Evolutionary conservation across 2,113 vertebrate species (phyloP), one percentile per base, ranked within the genome.

Genomic region (Sinocyclocheilus maitianheensis): DNA sequence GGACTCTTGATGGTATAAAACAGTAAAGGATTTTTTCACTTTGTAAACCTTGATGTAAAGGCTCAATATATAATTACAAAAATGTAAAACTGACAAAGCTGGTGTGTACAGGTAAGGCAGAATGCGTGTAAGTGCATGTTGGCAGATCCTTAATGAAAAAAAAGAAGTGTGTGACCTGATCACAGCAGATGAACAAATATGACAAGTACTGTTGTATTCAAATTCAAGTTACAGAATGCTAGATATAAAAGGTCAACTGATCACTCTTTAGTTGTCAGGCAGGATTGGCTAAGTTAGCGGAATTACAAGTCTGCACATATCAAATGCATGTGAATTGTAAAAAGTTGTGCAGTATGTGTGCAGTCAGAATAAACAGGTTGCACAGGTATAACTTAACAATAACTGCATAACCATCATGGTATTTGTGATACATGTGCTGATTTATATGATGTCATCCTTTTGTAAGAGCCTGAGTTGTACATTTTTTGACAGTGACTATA

Each of bases 51-150:
- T 80, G 81, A 72, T 83, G 90, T 92, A 92, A 60, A 92, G 46
- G 67, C 51, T 74, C 6, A 92, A 91, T 81, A 76, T 91, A 26
- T 76, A 92, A 58, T 90, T 65, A 82, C 74, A 81, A 89, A 86
- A 40, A 84, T 8, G 90, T 53, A 90, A 20, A 89, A 86, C 48
- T 80, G 43, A 83, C 58, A 86, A 72, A 87, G 8, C 53, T 67
- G 18, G 51, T 71, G 86, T 86, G 43, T 69, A 83, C 88, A 89
- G 20, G 40, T 95, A 95, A 95, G 93, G 94, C 93, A 90, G 91
- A 94, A 85, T 91, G 34, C 34, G 3, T 91, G 90, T 87, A 90
- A 91, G 88, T 91, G 78, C 75, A 85, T 85, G 51, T 74, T 79
- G 85, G 77, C 77, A 48, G 62, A 76, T 24, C 20, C 55, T 69